These are phyloP conservation scores for Anguilla pacifica DNA, from an alignment of 2,797 vertebrate genomes.

Conservation along the genomic window DNA sequence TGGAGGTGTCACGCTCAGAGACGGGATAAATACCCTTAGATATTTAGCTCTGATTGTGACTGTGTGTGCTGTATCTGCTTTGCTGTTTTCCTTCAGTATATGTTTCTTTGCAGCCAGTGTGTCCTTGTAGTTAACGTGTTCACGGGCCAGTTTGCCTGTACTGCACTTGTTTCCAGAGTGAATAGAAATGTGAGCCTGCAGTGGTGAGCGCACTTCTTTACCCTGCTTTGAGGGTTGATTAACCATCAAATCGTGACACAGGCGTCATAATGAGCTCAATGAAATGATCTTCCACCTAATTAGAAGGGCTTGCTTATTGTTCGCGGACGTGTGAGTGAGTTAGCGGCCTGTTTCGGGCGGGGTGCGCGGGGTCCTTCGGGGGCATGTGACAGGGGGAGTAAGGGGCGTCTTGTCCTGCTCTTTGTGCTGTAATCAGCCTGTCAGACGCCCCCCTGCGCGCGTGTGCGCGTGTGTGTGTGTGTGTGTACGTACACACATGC, in stretches of 20 bases:
- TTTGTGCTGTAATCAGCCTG: conserved; percentile 55
- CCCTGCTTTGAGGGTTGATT: conserved; percentile 51
- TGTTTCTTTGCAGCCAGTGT: background rate
- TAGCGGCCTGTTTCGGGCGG: conserved; percentile 45
- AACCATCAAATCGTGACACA: conserved; percentile 68
- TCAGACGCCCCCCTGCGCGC: conserved; percentile 31
- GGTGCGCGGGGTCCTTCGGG: conserved; percentile 38
- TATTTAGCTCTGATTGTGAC: background rate
- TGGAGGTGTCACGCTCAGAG: background rate
- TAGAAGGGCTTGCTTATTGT: conserved; percentile 54
- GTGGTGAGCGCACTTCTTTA: conserved; percentile 13
- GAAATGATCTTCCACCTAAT: conserved; percentile 66
- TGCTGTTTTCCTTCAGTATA: background rate
- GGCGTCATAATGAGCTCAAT: conserved; percentile 64
- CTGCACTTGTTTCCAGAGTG: background rate
- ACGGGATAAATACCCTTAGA: background rate
- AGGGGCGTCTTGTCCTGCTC: conserved; percentile 38
- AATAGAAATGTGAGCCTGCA: background rate
- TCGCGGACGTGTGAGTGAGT: conserved; percentile 47
- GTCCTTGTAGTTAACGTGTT: background rate
- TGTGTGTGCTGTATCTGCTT: background rate
- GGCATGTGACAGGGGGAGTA: conserved; percentile 26
- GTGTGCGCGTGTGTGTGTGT: conserved; percentile 18
- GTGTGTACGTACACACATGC: background rate
- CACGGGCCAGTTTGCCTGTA: background rate